phyloP scores from a whole-genome alignment of 2,113 vertebrate species.

The Symphodus melops region DNA sequence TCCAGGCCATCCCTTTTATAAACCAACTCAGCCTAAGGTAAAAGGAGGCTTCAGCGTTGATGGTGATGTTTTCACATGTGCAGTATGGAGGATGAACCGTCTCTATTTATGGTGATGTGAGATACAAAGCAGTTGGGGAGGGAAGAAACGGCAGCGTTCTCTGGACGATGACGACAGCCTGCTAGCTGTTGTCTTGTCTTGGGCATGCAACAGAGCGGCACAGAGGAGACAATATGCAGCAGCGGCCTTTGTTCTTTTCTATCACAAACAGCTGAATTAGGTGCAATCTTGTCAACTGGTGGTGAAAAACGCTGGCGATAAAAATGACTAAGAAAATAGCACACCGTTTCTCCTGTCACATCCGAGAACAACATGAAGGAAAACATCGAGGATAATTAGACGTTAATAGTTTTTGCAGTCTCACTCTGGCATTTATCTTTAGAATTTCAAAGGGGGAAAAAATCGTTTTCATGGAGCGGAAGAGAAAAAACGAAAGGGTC shows the following conservation, averaged over 20 bases:
- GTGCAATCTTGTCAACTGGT: conserved; percentile 12
- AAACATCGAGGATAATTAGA: conserved; percentile 16
- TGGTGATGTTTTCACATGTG: conserved; percentile 60
- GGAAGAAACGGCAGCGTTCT: conserved; percentile 40
- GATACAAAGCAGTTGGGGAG: conserved; percentile 32
- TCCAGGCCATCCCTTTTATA: conserved; percentile 49
- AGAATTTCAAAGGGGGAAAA: not conserved
- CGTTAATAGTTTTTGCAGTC: not conserved
- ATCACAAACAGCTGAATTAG: conserved; percentile 40
- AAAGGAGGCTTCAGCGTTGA: conserved; percentile 41
- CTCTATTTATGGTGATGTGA: conserved; percentile 50
- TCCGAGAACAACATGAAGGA: not conserved
- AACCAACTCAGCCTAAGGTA: conserved; percentile 43
- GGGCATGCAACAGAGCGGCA: conserved; percentile 57
- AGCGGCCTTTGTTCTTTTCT: conserved; percentile 35
- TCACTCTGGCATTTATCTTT: not conserved
- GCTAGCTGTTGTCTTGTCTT: conserved; percentile 69
- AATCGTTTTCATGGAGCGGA: conserved; percentile 19
- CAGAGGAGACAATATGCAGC: conserved; percentile 61
- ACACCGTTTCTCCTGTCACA: not conserved
- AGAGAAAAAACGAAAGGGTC: conserved; percentile 7
- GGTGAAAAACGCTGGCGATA: conserved; percentile 17
- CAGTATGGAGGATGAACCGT: conserved; percentile 22
- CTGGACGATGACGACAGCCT: conserved; percentile 55
- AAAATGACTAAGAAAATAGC: not conserved